Evolutionary conservation across 2,113 vertebrate species (phyloP).

Genomic region (Alectura lathami): DNA sequence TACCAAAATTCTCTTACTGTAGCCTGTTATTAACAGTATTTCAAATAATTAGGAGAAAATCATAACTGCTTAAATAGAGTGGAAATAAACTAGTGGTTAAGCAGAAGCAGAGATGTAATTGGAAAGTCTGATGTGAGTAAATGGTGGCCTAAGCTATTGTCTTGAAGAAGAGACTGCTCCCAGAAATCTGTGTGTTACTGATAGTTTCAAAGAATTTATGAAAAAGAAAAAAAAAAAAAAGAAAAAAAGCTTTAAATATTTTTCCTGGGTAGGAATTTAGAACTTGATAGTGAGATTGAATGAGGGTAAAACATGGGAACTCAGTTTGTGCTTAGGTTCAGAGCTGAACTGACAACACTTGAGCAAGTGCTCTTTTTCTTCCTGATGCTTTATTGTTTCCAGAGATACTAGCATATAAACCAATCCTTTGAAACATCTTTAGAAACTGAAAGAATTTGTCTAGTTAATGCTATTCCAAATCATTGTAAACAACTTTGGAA

Average conservation of each 20-base stretch:
- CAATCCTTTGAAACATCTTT: neutral
- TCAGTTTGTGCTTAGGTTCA: neutral
- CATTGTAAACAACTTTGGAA: neutral
- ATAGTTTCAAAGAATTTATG: neutral
- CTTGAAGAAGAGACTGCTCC: neutral
- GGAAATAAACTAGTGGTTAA: neutral
- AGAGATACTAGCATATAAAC: neutral
- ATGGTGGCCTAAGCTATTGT: neutral
- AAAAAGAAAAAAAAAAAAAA: neutral
- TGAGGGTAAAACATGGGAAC: neutral
- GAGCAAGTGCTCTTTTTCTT: neutral
- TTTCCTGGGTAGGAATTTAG: neutral
- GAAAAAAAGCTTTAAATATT: neutral
- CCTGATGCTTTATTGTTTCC: neutral
- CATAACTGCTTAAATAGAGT: neutral
- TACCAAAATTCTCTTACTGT: neutral
- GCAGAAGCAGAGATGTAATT: neutral
- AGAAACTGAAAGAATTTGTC: neutral
- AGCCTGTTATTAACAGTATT: neutral
- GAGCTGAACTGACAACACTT: neutral
- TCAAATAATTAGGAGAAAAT: neutral
- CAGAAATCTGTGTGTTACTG: fast-evolving
- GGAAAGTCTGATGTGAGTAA: neutral
- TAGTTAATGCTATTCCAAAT: fast-evolving
- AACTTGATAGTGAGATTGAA: neutral